A percentile compares a stretch with the other conserved stretches of the same genome.
These are phyloP conservation scores for Tenualosa ilisha DNA, from an alignment of 2,797 vertebrate species.

Conservation along the genomic window DNA sequence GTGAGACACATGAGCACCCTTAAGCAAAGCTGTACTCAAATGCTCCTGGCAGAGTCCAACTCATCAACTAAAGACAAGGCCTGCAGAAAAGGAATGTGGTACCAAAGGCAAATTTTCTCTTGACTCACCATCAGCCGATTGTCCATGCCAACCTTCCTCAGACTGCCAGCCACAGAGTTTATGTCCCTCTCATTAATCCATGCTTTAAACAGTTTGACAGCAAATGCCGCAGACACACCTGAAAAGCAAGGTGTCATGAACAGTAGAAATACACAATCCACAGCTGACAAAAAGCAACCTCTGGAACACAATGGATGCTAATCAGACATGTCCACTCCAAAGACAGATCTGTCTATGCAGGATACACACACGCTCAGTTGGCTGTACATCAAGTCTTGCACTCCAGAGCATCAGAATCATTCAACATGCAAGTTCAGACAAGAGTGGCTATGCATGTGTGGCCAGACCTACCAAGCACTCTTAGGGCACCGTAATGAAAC, in stretches of 20 bases:
- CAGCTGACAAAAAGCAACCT: background rate
- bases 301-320: background rate
- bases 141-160: conserved; percentile 96
- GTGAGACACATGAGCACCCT: too few species aligned
- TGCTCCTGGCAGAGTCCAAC: background rate
- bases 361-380: background rate
- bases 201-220: conserved; percentile 97
- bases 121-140: conserved; percentile 89
- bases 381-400: conserved; percentile 1
- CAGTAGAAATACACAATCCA: background rate
- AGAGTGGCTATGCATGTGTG: background rate
- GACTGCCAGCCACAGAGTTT: conserved; percentile 87
- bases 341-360: background rate
- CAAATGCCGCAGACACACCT: conserved; percentile 95
- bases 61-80: background rate
- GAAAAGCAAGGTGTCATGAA: conserved; percentile 28
- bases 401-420: background rate
- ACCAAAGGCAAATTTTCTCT: background rate
- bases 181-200: conserved; percentile 98
- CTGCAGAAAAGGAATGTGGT: background rate
- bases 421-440: background rate
- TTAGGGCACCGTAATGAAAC: background rate
- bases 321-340: background rate
- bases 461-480: background rate
- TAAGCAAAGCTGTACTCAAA: too few species aligned